phyloP scores from a whole-genome alignment of 1,140 invertebrate species.

The Drepana arcuata region DNA sequence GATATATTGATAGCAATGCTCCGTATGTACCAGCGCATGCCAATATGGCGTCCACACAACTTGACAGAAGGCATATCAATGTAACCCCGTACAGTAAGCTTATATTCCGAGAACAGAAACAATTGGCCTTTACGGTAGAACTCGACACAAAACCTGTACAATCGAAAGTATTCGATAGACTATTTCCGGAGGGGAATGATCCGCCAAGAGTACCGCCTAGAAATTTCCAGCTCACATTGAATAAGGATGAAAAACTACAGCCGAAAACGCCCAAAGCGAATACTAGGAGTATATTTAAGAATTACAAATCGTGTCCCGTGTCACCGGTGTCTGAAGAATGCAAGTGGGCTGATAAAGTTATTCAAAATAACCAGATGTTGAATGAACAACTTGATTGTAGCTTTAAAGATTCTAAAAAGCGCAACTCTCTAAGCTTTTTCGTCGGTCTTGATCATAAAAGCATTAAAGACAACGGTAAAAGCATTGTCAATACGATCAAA shows the following conservation, averaged over 20 bases:
- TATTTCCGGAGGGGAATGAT: slow-evolving; percentile 53
- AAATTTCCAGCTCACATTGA: slow-evolving; percentile 61
- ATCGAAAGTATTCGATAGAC: slow-evolving; percentile 63
- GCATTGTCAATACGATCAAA: slow-evolving; percentile 74
- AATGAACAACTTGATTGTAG: too few species aligned
- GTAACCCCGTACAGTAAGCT: slow-evolving; percentile 25
- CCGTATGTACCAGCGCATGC: slow-evolving; percentile 36
- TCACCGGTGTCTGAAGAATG: slow-evolving; percentile 79
- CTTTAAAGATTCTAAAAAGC: slow-evolving; percentile 61
- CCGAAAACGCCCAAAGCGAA: slow-evolving; percentile 51
- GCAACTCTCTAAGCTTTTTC: slow-evolving; percentile 73
- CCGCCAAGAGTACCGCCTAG: slow-evolving; percentile 40
- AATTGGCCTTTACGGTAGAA: slow-evolving; percentile 51
- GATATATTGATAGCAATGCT: slow-evolving; percentile 35
- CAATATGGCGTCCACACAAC: slow-evolving; percentile 12
- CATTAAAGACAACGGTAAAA: slow-evolving; percentile 72
- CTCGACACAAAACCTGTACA: slow-evolving; percentile 51
- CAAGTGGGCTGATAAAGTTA: slow-evolving; percentile 73
- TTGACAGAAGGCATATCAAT: slow-evolving; percentile 29
- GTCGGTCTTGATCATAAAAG: slow-evolving; percentile 68
- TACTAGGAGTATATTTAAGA: slow-evolving; percentile 75
- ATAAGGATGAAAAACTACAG: slow-evolving; percentile 50
- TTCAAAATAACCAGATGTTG: slow-evolving; percentile 19
- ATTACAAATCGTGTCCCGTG: slow-evolving; percentile 79
- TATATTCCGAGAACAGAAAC: slow-evolving; percentile 42